A percentile compares a stretch with the other conserved stretches of the same genome.
Conservation (phyloP, 2,797 vertebrate species). For the Oryzias sinensis region DNA sequence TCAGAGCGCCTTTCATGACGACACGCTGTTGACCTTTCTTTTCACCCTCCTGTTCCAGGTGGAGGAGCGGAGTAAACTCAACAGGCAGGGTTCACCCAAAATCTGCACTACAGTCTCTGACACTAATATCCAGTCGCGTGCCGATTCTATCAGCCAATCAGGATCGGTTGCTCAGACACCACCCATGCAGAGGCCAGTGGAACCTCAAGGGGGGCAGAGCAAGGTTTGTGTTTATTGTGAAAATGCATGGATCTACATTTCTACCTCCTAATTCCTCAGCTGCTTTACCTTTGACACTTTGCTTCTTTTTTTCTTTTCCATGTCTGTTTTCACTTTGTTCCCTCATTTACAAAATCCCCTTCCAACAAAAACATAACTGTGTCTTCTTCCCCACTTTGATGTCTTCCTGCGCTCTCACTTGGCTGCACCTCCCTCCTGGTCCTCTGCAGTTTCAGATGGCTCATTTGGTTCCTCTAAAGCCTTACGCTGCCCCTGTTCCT, state of each 20-base stretch:
- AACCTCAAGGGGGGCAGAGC: constrained; percentile 89
- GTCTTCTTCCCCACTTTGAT: constrained; percentile 14
- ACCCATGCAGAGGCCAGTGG: constrained; percentile 91
- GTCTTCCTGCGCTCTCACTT: constrained; percentile 28
- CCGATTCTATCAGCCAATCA: constrained; percentile 81
- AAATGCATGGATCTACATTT: constrained; percentile 6
- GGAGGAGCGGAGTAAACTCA: constrained; percentile 89
- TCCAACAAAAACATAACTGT: neutral
- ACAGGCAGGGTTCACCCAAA: constrained; percentile 89
- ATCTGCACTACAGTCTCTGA: constrained; percentile 86
- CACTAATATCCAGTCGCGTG: constrained; percentile 82
- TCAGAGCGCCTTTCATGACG: neutral
- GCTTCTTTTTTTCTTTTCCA: constrained; percentile 17
- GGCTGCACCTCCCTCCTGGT: constrained; percentile 33
- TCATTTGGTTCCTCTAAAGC: constrained; percentile 91
- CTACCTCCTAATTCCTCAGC: constrained; percentile 17
- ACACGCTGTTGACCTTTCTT: neutral
- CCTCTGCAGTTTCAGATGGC: constrained; percentile 87
- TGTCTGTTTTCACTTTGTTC: constrained; percentile 11
- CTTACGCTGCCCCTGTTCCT: constrained; percentile 89
- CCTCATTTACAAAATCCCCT: constrained; percentile 8
- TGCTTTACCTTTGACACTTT: constrained; percentile 33
- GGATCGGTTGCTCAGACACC: constrained; percentile 83
- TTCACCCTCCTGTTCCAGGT: constrained; percentile 71
- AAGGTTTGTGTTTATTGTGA: constrained; percentile 78